Evolutionary conservation across 2,888 invertebrate species (phyloP), one percentile per base, ranked within the genome.

Genomic region (Campaea margaritaria): DNA sequence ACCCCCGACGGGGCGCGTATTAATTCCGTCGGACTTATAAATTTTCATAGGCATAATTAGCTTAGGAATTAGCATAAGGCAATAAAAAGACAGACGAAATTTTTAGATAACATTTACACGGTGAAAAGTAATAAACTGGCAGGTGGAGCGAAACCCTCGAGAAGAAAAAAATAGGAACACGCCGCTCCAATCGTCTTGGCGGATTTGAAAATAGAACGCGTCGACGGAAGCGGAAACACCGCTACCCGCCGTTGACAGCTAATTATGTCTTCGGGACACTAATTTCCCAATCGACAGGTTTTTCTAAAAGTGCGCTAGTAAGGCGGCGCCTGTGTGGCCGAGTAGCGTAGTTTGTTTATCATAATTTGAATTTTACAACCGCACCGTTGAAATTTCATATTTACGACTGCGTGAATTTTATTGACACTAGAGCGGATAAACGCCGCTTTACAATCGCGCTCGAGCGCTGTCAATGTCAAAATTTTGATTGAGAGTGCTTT

Each of bases 21-120:
- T 91, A 91, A 91, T 91, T 89, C 82, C 83, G 78, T 77, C 78
- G 50, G 77, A 80, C 87, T 89, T 88, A 91, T 91, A 90, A 79
- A 91, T 90, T 90, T 91, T 90, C 91, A 88, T 91, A 86, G 89
- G 83, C 86, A 88, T 91, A 90, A 92, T 92, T 92, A 92, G 83
- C 82, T 90, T 87, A 87, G 87, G 87, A 91, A 92, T 92, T 92
- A 91, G 90, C 92, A 91, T 91, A 91, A 85, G 80, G 85, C 82
- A 81, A 91, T 91, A 91, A 91, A 92, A 83, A 84, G 79, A 76
- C 82, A 86, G 90, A 92, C 90, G 86, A 89, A 91, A 91, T 87
- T 90, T 87, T 91, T 91, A 87, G 87, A 87, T 82, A 85, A 78
- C 85, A 79, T 85, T 86, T 86, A 87, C 86, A 86, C 82, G 82